phyloP scores from a whole-genome alignment of 2,113 vertebrate genomes.

The Dicrurus megarhynchus region DNA sequence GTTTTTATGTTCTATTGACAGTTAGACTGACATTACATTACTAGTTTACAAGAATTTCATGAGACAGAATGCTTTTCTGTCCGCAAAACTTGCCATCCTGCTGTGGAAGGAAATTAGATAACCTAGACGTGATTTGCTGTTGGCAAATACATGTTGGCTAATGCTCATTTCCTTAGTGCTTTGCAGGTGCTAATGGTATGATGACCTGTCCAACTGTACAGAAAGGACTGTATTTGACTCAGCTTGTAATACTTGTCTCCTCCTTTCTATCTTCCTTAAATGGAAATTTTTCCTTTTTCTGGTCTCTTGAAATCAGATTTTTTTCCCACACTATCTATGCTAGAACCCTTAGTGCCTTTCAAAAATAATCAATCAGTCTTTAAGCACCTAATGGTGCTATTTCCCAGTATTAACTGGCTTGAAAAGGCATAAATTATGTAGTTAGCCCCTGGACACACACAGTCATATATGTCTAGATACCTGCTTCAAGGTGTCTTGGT shows the following conservation, averaged over 20 bases:
- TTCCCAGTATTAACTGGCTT: neutral
- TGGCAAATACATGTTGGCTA: neutral
- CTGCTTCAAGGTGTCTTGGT: neutral
- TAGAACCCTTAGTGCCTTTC: neutral
- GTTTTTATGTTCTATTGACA: neutral
- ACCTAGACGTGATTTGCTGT: neutral
- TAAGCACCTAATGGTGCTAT: neutral
- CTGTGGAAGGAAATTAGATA: slow-evolving; percentile 13
- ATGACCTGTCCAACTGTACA: neutral
- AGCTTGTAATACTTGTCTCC: neutral
- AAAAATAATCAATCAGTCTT: neutral
- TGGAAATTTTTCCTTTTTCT: neutral
- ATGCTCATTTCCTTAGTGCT: neutral
- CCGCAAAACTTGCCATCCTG: neutral
- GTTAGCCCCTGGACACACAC: neutral
- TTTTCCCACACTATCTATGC: neutral
- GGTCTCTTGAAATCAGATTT: neutral
- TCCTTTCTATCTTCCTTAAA: neutral
- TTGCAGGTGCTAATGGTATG: neutral
- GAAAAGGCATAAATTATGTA: neutral
- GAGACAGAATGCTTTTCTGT: neutral
- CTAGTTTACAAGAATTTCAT: neutral
- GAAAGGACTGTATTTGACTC: neutral
- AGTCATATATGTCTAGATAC: neutral
- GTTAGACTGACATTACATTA: neutral